These are phyloP conservation scores for Andricus curvator DNA, from an alignment of 2,888 invertebrate genomes.

Conservation along the genomic window DNA sequence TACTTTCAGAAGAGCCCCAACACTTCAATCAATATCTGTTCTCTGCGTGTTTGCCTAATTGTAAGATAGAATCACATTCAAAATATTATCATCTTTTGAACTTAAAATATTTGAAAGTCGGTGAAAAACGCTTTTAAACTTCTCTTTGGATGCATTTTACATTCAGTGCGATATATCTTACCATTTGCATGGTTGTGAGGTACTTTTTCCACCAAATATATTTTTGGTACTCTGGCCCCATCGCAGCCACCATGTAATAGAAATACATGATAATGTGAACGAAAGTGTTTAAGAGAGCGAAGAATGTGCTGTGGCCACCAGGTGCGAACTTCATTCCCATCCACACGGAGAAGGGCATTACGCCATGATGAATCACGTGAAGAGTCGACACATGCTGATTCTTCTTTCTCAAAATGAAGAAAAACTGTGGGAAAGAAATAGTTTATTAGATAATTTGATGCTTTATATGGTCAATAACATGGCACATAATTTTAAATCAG, in stretches of 20 bases:
- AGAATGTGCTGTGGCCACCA: slow-evolving; percentile 98
- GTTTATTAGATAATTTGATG: slow-evolving; percentile 42
- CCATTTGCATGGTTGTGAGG: slow-evolving; percentile 97
- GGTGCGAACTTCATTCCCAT: slow-evolving; percentile 97
- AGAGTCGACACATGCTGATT: slow-evolving; percentile 95
- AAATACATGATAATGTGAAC: slow-evolving; percentile 99
- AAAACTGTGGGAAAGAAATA: slow-evolving; percentile 80
- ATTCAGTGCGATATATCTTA: slow-evolving; percentile 75
- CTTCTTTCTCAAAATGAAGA: slow-evolving; percentile 97
- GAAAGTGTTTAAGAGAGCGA: slow-evolving; percentile 94
- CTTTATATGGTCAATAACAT: neutral
- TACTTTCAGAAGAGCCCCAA: neutral
- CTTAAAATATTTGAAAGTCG: neutral
- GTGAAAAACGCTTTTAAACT: neutral
- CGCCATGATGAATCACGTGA: slow-evolving; percentile 97
- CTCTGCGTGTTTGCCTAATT: neutral
- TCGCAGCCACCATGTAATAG: slow-evolving; percentile 96
- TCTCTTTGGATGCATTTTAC: neutral
- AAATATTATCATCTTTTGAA: neutral
- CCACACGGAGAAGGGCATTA: slow-evolving; percentile 97
- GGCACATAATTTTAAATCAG: neutral
- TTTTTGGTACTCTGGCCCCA: slow-evolving; percentile 95
- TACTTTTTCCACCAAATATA: slow-evolving; percentile 99
- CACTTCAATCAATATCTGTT: neutral
- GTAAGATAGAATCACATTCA: neutral